Evolutionary conservation across 2,888 invertebrate species (phyloP).

Genomic region (Zaprionus lineosus): DNA sequence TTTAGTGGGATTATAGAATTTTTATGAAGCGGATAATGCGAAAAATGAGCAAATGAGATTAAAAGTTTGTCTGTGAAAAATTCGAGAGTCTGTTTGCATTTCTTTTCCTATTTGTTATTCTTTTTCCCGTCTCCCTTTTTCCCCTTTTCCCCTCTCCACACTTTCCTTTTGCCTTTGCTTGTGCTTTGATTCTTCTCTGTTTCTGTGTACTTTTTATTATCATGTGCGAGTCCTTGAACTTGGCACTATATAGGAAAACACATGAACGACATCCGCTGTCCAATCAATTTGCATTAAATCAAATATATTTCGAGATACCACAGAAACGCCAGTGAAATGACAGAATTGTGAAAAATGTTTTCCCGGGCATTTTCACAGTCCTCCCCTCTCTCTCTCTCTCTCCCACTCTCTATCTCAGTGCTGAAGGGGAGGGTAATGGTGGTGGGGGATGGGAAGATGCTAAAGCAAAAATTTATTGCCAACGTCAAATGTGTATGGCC

Average conservation of each 20-base stretch:
- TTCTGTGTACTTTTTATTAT: slow-evolving; percentile 2
- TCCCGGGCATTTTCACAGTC: too few species aligned
- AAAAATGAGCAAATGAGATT: slow-evolving; percentile 69
- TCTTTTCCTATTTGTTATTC: too few species aligned
- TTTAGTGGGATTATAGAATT: slow-evolving; percentile 68
- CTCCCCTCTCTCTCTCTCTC: too few species aligned
- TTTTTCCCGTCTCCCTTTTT: too few species aligned
- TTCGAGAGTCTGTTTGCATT: too few species aligned
- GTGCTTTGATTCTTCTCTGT: background rate
- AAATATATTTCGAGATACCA: slow-evolving; percentile 59
- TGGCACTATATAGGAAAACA: slow-evolving; percentile 43
- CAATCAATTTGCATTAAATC: slow-evolving; percentile 75
- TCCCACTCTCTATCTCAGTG: too few species aligned
- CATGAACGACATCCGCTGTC: slow-evolving; percentile 61
- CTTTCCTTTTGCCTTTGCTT: background rate
- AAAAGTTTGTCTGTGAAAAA: slow-evolving; percentile 46
- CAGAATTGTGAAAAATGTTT: slow-evolving; percentile 44
- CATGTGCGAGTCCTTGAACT: slow-evolving; percentile 30
- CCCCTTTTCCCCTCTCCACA: too few species aligned
- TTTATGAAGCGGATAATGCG: slow-evolving; percentile 71
- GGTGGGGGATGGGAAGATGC: too few species aligned
- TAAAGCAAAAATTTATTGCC: slow-evolving; percentile 65
- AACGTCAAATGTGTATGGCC: slow-evolving; percentile 59
- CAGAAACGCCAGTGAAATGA: slow-evolving; percentile 4
- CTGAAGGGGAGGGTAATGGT: too few species aligned